Base-by-base conservation (phyloP, 1,140 invertebrate species). In the Galendromus occidentalis region DNA sequence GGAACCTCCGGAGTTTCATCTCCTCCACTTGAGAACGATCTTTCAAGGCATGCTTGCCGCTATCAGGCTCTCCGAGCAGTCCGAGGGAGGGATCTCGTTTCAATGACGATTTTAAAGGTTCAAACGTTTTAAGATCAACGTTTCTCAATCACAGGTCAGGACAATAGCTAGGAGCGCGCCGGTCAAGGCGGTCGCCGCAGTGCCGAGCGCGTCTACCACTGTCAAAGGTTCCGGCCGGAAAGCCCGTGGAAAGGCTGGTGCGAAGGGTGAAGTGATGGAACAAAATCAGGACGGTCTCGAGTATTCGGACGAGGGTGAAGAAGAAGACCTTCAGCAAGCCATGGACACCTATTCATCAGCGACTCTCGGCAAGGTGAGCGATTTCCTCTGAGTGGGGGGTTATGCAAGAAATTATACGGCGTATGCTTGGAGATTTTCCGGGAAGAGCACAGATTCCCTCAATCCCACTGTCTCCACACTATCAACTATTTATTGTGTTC, bases 201-300 rank as follows among this genome's bases (percentile, higher is more conserved):
- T 75, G 65, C 73, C 78, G 6, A 77, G n/a, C n/a, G n/a, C n/a
- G n/a, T n/a, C n/a, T n/a, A n/a, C 75, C 20, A 71, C 78, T n/a
- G 81, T 93, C 4, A 88, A 86, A n/a, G 91, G n/a, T n/a, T n/a
- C n/a, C n/a, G n/a, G 88, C 18, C 94, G 93, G 73, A 86, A 86
- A 72, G 80, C 82, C 22, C 82, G 85, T 42, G 85, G 86, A 65
- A 83, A 83, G 72, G 81, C 75, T 77, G 33, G 33, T 39, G 33
- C 33, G 33, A 85, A 85, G 78, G 91, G 93, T 65, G 93, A 98
- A 79, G 75, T 97, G 0, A 95, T 98, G 71, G 91, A 96, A 75
- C 91, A 94, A 73, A 95, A 97, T 78, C 87, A 93, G 77, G 93
- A 97, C 77, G 91, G 88, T 20, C 78, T 97, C 66, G 92, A 97